A percentile compares a stretch with the other conserved stretches of the same genome.
Evolutionary conservation across 2,797 vertebrate species (phyloP).

Genomic region (Rhabdophis nuchalis): DNA sequence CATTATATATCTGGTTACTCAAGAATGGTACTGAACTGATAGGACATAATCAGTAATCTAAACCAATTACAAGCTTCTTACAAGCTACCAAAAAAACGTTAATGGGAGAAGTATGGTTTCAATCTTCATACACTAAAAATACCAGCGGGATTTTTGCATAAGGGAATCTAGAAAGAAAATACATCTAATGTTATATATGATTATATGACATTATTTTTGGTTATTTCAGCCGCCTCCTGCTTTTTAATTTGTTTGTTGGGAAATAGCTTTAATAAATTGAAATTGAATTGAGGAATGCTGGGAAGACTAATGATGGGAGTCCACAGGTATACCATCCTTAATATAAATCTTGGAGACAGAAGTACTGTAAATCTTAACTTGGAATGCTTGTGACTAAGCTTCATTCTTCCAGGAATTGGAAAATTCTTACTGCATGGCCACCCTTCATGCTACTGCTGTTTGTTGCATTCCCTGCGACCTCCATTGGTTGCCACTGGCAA

Average conservation of each 20-base stretch:
- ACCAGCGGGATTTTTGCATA: not conserved
- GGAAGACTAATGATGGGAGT: not conserved
- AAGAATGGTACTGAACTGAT: not conserved
- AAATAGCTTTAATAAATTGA: not conserved
- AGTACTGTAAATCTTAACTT: not conserved
- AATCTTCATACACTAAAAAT: not conserved
- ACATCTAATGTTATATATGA: not conserved
- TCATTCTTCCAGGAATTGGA: not conserved
- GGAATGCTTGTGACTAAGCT: not conserved
- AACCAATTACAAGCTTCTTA: not conserved
- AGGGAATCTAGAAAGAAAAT: not conserved
- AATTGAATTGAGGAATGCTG: not conserved
- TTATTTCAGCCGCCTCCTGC: not conserved
- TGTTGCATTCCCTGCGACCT: not conserved
- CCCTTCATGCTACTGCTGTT: not conserved
- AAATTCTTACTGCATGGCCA: not conserved
- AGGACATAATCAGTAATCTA: not conserved
- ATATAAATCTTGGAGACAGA: not conserved
- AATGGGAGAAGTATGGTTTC: not conserved
- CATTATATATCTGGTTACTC: not conserved
- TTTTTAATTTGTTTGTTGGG: not conserved
- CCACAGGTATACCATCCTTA: not conserved
- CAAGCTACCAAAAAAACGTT: not conserved
- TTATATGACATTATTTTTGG: not conserved
- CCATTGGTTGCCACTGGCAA: not conserved